Base-by-base conservation (phyloP, 2,797 vertebrate species). In the Muscicapa striata region DNA sequence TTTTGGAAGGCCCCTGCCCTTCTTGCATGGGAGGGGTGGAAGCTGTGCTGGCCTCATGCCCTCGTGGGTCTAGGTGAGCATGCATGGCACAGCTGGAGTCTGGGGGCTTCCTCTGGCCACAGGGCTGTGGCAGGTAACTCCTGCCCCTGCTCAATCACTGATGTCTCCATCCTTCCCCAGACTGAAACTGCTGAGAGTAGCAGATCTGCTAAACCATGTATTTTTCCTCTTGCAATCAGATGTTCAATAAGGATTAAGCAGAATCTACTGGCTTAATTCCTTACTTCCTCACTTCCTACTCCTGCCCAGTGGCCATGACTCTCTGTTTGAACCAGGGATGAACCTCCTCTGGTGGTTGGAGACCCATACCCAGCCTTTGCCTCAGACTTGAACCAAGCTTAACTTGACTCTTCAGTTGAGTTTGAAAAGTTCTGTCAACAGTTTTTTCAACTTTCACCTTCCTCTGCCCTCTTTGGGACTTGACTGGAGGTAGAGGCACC, bases 361-460 rank as follows among this genome's bases (percentile, higher is more conserved):
- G 36, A 48, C 17, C 48, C 4, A 1, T 36, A 78, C 17, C 29
- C 7, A 11, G 20, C 58, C 43, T 84, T 84, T 2, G 1, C 61
- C 49, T 81, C 72, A 87, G 40, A 80, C 51, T 80, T 83, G 29
- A 89, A 85, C 73, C 38, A 82, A 54, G 51, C 21, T 70, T 85
- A 52, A 62, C 21, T 70, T 85, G 63, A 90, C 40, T 57, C 43
- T 84, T 89, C 72, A 57, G 23, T 40, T 6, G 3, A 86, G 61
- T 79, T 38, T 72, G 61, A 91, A 92, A 94, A 78, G 51, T 74
- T 89, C 69, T 75, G 30, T 70, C 45, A 83, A 62, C 6, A 7
- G 57, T 90, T 70, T 80, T 82, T 83, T 84, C 49, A 63, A 13
- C 29, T 81, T 94, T 79, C 13, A 14, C n/a, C 11, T 96, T 96